Base-by-base conservation (phyloP, 53 echinoderm and acorn worm genomes). In the Luidia sarsii region DNA sequence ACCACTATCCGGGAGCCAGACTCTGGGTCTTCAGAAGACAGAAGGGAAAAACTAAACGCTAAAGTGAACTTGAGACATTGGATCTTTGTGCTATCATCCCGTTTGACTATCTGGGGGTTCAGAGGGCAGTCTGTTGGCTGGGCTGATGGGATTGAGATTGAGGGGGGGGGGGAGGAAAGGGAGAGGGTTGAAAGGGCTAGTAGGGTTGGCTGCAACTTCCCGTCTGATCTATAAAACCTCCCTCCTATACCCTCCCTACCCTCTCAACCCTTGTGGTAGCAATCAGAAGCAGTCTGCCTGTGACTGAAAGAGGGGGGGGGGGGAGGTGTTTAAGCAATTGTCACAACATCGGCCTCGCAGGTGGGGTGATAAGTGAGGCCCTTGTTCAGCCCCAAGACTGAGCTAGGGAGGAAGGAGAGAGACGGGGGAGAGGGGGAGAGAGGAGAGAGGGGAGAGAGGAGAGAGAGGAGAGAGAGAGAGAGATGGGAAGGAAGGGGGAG, bases 261-360 rank as follows among this genome's bases (percentile, higher is more conserved):
- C 11, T 6, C 41, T n/a, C n/a, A 11, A 6, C 41, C 41, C 41
- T 41, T 41, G 41, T 41, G 41, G 41, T 41, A 41, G 11, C 41
- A 41, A 41, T 41, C 41, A 41, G 41, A 41, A 0, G 4, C 36
- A 14, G 24, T 18, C 9, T 45, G 35, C 4, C 37, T 19, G 9
- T 64, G 13, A 36, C 18, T 14, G 36, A 36, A 45, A 22, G 14
- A 41, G 1, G 45, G 4, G 38, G 38, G 13, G 56, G 8, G 56
- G 35, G 19, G 19, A 22, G 48, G 61, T 32, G 32, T 30, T 77
- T 24, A 60, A 60, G 29, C 61, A 60, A 77, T 77, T 74, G 74
- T 74, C 60, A 60, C 43, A 61, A 77, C 74, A 37, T 46, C 20
- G 24, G 45, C 41, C 45, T 25, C 20, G 0, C 34, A 11, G 32